These are phyloP conservation scores for Graptemys geographica DNA, from an alignment of 2,797 vertebrate genomes.

Conservation along the genomic window DNA sequence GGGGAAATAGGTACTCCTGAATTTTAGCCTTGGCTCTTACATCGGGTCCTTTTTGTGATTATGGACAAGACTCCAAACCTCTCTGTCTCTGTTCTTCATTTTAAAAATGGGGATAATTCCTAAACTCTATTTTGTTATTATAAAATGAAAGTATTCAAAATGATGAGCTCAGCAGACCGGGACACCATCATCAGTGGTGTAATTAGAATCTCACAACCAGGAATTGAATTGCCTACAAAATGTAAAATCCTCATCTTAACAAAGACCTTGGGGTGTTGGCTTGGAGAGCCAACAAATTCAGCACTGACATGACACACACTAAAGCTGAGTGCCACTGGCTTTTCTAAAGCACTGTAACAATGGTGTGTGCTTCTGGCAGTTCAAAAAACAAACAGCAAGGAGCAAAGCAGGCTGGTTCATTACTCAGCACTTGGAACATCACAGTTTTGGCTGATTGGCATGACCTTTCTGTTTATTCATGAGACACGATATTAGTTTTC, in stretches of 20 bases:
- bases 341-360: neutral
- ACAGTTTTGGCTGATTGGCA: neutral
- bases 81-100: neutral
- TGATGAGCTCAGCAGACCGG: neutral
- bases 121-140: neutral
- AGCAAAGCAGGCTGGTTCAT: neutral
- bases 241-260: neutral
- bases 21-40: neutral
- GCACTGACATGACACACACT: neutral
- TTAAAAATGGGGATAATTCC: neutral
- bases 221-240: fast-evolving
- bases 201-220: neutral
- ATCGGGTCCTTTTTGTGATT: neutral
- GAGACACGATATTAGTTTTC: neutral
- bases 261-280: slow-evolving; percentile 2
- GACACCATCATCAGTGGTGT: neutral
- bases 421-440: neutral
- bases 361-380: neutral
- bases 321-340: neutral
- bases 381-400: neutral
- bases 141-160: neutral
- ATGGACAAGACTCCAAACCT: slow-evolving; percentile 33
- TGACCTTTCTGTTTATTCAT: neutral
- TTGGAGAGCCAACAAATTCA: neutral
- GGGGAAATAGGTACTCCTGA: neutral